Evolutionary conservation across 2,797 vertebrate species (phyloP), one percentile per base, ranked within the genome.

Genomic region (Takifugu ocellatus): DNA sequence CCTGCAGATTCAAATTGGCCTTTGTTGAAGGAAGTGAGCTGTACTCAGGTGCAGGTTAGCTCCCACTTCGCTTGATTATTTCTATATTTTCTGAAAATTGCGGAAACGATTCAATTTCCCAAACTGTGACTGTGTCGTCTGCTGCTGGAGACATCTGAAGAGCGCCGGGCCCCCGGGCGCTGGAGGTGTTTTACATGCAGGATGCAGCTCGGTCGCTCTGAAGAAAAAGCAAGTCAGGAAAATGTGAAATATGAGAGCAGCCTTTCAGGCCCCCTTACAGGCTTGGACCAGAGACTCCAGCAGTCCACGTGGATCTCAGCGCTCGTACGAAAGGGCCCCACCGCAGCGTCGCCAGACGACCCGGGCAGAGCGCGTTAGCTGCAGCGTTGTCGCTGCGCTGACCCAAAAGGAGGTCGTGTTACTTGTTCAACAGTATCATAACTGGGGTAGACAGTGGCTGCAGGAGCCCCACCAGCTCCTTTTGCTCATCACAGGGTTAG

Each of bases 311-410:
- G 42, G 69, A 61, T 55, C 48, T 0, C 6, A 51, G 63, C 61
- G 53, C 54, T 59, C 70, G 54, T 58, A 9, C 58, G 0, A 70
- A 61, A 51, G 51, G 39, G 15, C 44, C 61, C 56, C 66, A 66
- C 67, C 66, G 10, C 68, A 2, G 3, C 36, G 14, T 79, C 72
- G 84, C 78, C 77, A 85, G 62, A 65, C 62, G 59, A 79, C 75
- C 84, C 60, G 53, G 78, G 27, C 27, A 3, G 27, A 29, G 33
- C 31, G 31, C 31, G 6, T 33, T 8, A 7, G 6, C 31, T 62
- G 49, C 47, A 27, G 5, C 15, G 25, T 56, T 51, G 68, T 63
- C 58, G 17, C 54, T 74, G 54, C 54, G 5, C 61, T 25, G 62
- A 72, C 54, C 59, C 50, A 29, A 68, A 25, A 54, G 46, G 49